Conservation (phyloP, 1,140 invertebrate genomes). For the Drosophila nannoptera region DNA sequence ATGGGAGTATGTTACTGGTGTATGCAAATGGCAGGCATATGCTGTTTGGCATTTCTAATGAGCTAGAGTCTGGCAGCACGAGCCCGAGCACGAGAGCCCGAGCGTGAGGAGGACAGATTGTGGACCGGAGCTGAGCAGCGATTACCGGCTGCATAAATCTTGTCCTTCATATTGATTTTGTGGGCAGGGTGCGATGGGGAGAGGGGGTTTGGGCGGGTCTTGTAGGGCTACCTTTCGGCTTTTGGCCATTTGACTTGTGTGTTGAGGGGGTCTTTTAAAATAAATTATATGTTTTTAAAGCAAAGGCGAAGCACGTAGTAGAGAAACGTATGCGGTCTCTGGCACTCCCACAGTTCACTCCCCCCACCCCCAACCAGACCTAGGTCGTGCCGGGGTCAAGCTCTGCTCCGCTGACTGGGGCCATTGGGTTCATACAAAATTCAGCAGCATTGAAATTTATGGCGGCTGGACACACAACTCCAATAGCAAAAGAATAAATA, state of each 20-base stretch:
- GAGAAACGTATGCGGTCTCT: constrained; percentile 17
- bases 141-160: constrained; percentile 73
- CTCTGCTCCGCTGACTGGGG: constrained; percentile 22
- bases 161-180: constrained; percentile 65
- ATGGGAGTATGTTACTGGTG: constrained; percentile 30
- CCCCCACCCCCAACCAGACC: background rate
- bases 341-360: background rate
- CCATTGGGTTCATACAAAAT: constrained; percentile 65
- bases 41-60: constrained; percentile 73
- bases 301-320: constrained; percentile 48
- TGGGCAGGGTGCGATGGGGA: background rate
- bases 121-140: constrained; percentile 63
- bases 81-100: background rate
- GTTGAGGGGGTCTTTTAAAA: constrained; percentile 71
- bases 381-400: constrained; percentile 32
- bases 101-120: constrained; percentile 37
- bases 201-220: background rate
- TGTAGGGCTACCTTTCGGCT: constrained; percentile 15
- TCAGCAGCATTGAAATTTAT: constrained; percentile 75
- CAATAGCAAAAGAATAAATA: constrained; percentile 41
- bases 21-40: constrained; percentile 75
- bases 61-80: constrained; percentile 44
- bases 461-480: constrained; percentile 67
- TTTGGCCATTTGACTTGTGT: constrained; percentile 33
- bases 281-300: constrained; percentile 75